phyloP scores from a whole-genome alignment of 2,113 vertebrate genomes.

The Alethe diademata region DNA sequence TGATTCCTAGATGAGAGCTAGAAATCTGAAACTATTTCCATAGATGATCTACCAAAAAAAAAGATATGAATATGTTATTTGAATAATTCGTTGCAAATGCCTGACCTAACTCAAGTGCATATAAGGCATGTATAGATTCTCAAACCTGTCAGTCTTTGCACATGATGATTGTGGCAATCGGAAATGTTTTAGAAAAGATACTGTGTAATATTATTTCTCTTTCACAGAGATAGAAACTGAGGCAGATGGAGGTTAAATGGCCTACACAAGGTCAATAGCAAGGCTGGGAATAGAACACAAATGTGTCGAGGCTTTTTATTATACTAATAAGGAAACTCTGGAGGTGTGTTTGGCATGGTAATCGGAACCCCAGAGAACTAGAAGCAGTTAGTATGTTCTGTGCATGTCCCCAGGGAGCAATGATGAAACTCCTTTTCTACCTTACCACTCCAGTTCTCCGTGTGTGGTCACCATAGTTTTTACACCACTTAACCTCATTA shows the following conservation, averaged over 20 bases:
- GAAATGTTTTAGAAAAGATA: background rate
- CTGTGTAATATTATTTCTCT: background rate
- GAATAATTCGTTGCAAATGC: background rate
- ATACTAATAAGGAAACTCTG: slow-evolving; percentile 65
- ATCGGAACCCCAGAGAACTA: slow-evolving; percentile 59
- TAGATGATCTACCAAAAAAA: background rate
- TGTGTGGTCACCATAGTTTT: slow-evolving; percentile 45
- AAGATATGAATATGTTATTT: background rate
- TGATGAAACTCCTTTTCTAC: slow-evolving; percentile 77
- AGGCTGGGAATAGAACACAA: slow-evolving; percentile 61
- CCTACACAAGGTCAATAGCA: slow-evolving; percentile 62
- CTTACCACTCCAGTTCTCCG: slow-evolving; percentile 31
- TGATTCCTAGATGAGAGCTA: background rate
- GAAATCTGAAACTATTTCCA: background rate
- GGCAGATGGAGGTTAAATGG: slow-evolving; percentile 61
- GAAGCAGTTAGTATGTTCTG: slow-evolving; percentile 9
- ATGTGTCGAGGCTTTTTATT: slow-evolving; percentile 68
- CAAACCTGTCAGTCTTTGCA: background rate
- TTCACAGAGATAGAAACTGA: slow-evolving; percentile 47
- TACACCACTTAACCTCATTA: slow-evolving; percentile 38
- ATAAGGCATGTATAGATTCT: background rate
- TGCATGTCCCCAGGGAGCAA: slow-evolving; percentile 59
- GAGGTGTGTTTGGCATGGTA: slow-evolving; percentile 67
- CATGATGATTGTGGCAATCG: background rate
- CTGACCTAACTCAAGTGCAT: background rate